Evolutionary conservation across 1,140 invertebrate genomes (phyloP).

Genomic region (Lepidurus arcticus): DNA sequence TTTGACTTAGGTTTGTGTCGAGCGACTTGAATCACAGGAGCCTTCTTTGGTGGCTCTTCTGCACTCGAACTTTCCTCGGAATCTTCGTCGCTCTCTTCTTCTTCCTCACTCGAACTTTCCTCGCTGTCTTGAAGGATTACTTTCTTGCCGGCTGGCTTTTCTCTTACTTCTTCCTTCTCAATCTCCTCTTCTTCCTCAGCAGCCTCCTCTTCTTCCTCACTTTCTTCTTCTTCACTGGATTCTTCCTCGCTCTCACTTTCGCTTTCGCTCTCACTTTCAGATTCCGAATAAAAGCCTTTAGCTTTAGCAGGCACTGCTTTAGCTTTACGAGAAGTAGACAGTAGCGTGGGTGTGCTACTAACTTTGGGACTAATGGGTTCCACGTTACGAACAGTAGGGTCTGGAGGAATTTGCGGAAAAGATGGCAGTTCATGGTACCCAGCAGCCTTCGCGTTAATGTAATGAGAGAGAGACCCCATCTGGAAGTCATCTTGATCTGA

Average conservation of each 20-base stretch:
- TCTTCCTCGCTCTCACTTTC: slow-evolving; percentile 26
- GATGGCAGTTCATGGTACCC: slow-evolving; percentile 84
- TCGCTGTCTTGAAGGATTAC: not conserved
- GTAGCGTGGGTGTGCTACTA: not conserved
- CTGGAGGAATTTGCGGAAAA: slow-evolving; percentile 72
- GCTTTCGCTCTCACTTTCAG: not conserved
- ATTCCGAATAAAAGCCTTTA: slow-evolving; percentile 1
- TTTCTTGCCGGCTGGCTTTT: not conserved
- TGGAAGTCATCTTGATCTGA: slow-evolving; percentile 79
- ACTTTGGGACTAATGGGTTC: slow-evolving; percentile 47
- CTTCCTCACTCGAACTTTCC: slow-evolving; percentile 22
- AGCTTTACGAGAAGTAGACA: not conserved
- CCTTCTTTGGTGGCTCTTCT: slow-evolving; percentile 37
- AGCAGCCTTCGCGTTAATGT: slow-evolving; percentile 73
- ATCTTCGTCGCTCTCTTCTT: not conserved
- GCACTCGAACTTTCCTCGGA: slow-evolving; percentile 1
- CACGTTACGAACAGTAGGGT: slow-evolving; percentile 71
- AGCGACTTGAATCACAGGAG: slow-evolving; percentile 38
- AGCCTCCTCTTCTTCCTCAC: slow-evolving; percentile 24
- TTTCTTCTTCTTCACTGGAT: slow-evolving; percentile 10
- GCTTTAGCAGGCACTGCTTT: not conserved
- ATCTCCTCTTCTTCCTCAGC: slow-evolving; percentile 34
- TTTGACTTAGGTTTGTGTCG: slow-evolving; percentile 46
- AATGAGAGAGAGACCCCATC: slow-evolving; percentile 91
- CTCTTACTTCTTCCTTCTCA: not conserved